These are phyloP conservation scores for Danio rerio DNA, from an alignment of 2,113 vertebrate genomes.

Conservation along the genomic window GRCz12tu NC_133200.1:30977001-30977500, in stretches of 20 bases:
- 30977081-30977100: neutral
- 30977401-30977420: too few species aligned
- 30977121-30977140: constrained; percentile 23
- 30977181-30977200: constrained; percentile 4
- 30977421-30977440: too few species aligned
- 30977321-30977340: too few species aligned
- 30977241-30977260: constrained; percentile 13
- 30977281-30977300: too few species aligned
- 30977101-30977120: constrained; percentile 16
- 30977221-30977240: neutral
- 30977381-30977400: too few species aligned
- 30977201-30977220: neutral
- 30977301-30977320: too few species aligned
- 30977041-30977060: neutral
- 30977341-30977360: too few species aligned
- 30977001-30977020: constrained; percentile 13
- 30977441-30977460: too few species aligned
- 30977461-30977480: too few species aligned
- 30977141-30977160: constrained; percentile 12
- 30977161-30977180: neutral
- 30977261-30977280: neutral
- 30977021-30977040: neutral
- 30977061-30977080: neutral
- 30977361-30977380: too few species aligned
- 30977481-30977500: too few species aligned